phyloP scores from a whole-genome alignment of 2,888 invertebrate genomes.

The Tiliacea citrago region DNA sequence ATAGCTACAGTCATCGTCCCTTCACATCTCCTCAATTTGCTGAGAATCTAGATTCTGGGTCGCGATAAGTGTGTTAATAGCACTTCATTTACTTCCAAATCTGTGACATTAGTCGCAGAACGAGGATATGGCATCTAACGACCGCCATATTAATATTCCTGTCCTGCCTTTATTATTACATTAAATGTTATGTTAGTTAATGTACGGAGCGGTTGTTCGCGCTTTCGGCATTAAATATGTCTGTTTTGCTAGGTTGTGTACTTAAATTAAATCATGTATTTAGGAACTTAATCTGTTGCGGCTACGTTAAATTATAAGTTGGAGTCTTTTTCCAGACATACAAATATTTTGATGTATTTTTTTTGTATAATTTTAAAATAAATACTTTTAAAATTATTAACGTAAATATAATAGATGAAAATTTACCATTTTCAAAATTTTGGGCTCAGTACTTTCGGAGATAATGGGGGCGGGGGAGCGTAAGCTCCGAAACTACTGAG shows the following conservation, averaged over 20 bases:
- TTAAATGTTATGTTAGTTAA: conserved; percentile 55
- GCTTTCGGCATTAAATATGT: conserved; percentile 50
- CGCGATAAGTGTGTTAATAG: conserved; percentile 3
- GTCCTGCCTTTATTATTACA: conserved; percentile 53
- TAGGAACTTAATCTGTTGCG: conserved; percentile 2
- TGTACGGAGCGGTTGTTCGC: conserved; percentile 27
- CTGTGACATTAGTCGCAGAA: conserved; percentile 37
- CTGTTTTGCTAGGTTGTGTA: conserved; percentile 8
- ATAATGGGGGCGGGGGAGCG: too few species aligned
- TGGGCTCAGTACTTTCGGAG: too few species aligned
- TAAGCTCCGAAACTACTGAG: too few species aligned
- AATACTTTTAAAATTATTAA: too few species aligned
- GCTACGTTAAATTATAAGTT: too few species aligned
- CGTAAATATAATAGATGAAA: too few species aligned
- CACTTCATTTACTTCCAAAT: conserved; percentile 44
- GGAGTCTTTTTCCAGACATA: too few species aligned
- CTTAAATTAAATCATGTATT: conserved; percentile 19
- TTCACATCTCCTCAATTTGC: background rate
- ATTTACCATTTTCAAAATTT: too few species aligned
- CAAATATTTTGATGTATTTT: too few species aligned
- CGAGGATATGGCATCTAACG: conserved; percentile 47
- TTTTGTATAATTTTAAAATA: too few species aligned
- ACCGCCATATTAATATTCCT: conserved; percentile 54
- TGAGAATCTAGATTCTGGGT: conserved; percentile 21
- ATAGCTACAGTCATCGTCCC: background rate